Evolutionary conservation across 1,140 invertebrate species (phyloP), one percentile per base, ranked within the genome.

Genomic region (Periplaneta americana): DNA sequence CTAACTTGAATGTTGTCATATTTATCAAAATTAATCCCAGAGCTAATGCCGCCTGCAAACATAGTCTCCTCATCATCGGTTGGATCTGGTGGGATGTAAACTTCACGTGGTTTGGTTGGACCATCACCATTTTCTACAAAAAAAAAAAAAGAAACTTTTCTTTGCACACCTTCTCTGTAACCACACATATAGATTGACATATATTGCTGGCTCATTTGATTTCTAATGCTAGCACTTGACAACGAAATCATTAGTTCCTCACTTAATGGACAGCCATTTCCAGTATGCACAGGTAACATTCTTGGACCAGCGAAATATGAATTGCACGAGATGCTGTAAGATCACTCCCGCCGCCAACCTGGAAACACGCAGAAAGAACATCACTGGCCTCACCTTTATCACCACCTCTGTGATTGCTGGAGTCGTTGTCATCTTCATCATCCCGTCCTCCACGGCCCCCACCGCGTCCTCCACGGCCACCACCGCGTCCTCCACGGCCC

Each of bases 1-100:
- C 95, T 93, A 0, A 97, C 94, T 80, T 93, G 91, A 84, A 98
- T 97, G 4, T 92, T 88, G 81, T 97, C 93, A 85, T 96, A 98
- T 84, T 96, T 96, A 37, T 93, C 91, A 87, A 99, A 98, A 87
- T 99, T 98, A 11, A 97, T 96, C 0, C 97, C 97, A 11, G 91
- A 91, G 3, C 91, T 90, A 11, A 96, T 95, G 0, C 92, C 92
- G 57, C 88, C 91, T 34, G 89, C 90, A 84, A 96, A 97, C 10
- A 97, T 90, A 66, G 92, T 92, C 2, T 90, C 88, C 78, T 96
- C 95, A 83, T 95, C 92, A 1, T 91, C 90, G 1, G 91, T 90
- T 0, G 94, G 91, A 35, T 97, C 94, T 0, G 93, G 93, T 0
- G 98, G 97, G 79, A 98, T 92, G 84, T 99, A 99, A 6, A 91